phyloP scores from a whole-genome alignment of 2,113 vertebrate genomes.

The Nesospiza acunhae region DNA sequence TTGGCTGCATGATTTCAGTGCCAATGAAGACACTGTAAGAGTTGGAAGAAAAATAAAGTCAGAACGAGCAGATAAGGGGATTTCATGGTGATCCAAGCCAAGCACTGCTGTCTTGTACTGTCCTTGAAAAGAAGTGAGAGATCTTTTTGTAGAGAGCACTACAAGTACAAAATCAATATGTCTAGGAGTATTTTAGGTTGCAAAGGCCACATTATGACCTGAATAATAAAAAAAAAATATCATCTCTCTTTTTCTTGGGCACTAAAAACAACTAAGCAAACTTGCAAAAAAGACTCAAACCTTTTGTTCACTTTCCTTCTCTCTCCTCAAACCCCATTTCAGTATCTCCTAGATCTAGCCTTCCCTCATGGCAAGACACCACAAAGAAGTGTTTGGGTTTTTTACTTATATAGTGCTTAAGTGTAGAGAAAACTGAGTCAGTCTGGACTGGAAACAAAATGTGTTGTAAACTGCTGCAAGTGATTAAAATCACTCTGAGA shows the following conservation, averaged over 20 bases:
- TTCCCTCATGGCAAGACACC: background rate
- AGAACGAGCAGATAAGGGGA: slow-evolving; percentile 17
- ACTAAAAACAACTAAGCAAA: slow-evolving; percentile 20
- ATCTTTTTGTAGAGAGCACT: slow-evolving; percentile 1
- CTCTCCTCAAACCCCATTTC: background rate
- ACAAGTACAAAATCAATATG: background rate
- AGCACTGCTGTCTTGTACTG: background rate
- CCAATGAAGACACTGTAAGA: background rate
- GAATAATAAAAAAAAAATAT: background rate
- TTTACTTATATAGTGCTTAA: background rate
- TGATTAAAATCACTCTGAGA: background rate
- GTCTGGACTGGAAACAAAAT: background rate
- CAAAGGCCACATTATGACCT: background rate
- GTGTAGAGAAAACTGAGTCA: background rate
- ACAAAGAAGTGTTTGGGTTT: background rate
- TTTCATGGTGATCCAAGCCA: background rate
- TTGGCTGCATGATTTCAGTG: background rate
- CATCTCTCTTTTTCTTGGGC: background rate
- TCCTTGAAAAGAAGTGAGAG: slow-evolving; percentile 25
- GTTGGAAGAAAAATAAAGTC: slow-evolving; percentile 8
- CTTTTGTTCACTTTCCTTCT: background rate
- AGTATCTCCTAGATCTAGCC: background rate
- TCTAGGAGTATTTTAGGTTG: slow-evolving; percentile 17
- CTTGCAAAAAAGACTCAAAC: background rate
- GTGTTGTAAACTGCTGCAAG: background rate